Percentiles rank a stretch among this genome's conserved stretches.
These are phyloP conservation scores for Sclerurus mexicanus DNA, from an alignment of 2,113 vertebrate species.

Conservation along the genomic window DNA sequence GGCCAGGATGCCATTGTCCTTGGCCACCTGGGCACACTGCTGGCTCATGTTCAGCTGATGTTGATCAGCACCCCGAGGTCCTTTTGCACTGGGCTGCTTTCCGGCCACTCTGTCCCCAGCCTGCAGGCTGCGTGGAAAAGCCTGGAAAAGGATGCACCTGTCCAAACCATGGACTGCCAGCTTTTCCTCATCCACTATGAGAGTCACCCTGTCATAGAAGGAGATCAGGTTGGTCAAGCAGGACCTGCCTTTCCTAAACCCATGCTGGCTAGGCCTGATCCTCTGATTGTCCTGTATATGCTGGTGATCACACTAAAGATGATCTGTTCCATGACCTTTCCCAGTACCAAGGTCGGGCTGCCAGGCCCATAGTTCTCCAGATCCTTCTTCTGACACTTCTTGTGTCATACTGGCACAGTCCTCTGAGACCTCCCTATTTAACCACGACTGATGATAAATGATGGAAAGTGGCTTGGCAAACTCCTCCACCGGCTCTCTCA, in stretches of 20 bases:
- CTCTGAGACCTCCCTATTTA: neutral
- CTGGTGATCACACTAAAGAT: neutral
- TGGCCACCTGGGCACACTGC: neutral
- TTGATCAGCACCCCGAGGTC: neutral
- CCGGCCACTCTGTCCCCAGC: neutral
- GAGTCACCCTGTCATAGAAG: neutral
- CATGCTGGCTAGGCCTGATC: neutral
- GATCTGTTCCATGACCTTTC: neutral
- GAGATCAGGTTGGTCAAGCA: neutral
- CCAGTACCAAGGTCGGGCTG: neutral
- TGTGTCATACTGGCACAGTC: neutral
- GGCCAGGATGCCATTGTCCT: neutral
- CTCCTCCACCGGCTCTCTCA: neutral
- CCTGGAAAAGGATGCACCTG: neutral
- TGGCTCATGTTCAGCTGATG: neutral
- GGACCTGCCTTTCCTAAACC: neutral
- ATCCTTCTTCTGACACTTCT: neutral
- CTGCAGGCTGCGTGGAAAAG: no score
- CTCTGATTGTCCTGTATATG: neutral
- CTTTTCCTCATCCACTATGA: neutral
- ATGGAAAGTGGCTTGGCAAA: neutral
- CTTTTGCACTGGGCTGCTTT: neutral
- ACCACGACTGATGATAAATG: neutral
- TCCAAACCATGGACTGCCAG: neutral
- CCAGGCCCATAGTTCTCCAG: neutral